phyloP scores from a whole-genome alignment of 1,140 invertebrate genomes.

The Drosophila takahashii region DNA sequence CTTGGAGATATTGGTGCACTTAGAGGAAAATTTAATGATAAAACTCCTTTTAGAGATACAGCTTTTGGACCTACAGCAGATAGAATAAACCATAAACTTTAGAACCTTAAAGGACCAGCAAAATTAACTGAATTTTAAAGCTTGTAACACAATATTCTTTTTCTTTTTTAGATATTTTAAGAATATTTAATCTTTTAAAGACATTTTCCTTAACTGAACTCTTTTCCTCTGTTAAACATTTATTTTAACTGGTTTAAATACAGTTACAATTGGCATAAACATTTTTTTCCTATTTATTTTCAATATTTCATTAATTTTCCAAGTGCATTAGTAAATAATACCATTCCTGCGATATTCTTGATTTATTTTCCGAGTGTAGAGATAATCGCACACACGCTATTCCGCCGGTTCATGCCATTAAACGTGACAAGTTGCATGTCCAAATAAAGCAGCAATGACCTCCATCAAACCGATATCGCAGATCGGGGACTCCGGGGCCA shows the following conservation, averaged over 20 bases:
- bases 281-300: not conserved
- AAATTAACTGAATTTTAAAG: no score
- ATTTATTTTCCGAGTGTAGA: constrained; percentile 23
- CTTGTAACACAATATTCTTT: no score
- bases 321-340: not conserved
- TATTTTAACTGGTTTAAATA: no score
- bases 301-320: not conserved
- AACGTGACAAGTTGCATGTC: constrained; percentile 82
- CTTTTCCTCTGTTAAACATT: no score
- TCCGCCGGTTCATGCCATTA: constrained; percentile 65
- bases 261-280: no score
- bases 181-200: no score
- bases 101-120: no score
- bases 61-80: not conserved
- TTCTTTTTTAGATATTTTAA: no score
- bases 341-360: not conserved
- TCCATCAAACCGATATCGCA: constrained; percentile 56
- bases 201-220: no score
- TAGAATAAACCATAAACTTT: no score
- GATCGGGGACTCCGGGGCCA: constrained; percentile 22
- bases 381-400: constrained; percentile 36
- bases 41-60: no score
- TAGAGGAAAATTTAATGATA: not conserved
- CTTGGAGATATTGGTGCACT: constrained; percentile 15
- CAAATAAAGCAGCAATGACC: constrained; percentile 68